phyloP scores from a whole-genome alignment of 2,888 invertebrate genomes.

The Seira ritae region DNA sequence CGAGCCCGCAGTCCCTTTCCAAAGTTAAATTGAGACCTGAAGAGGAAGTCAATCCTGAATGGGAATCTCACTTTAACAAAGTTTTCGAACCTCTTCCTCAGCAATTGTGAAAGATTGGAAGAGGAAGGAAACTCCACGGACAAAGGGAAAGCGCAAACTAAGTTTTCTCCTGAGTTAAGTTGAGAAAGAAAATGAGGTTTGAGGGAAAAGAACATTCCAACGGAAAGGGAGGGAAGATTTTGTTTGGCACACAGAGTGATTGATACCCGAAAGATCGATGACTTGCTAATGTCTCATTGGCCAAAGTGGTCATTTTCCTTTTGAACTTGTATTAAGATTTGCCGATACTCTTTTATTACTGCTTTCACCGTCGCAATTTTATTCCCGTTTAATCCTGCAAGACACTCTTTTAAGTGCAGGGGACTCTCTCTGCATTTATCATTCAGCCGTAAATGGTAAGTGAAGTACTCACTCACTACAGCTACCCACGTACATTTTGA shows the following conservation, averaged over 20 bases:
- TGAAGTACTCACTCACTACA: too few species aligned
- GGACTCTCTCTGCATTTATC: conserved; percentile 18
- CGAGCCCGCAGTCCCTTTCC: neutral
- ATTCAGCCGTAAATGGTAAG: neutral
- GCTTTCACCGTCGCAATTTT: conserved; percentile 1
- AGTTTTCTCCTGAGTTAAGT: neutral
- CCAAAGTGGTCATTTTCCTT: conserved; percentile 72
- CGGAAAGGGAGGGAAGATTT: neutral
- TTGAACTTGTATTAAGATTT: neutral
- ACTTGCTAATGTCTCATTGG: conserved; percentile 74
- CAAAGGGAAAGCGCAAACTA: conserved; percentile 26
- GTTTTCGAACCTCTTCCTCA: neutral
- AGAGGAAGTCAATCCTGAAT: neutral
- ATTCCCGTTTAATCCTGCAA: conserved; percentile 4
- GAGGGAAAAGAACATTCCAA: too few species aligned
- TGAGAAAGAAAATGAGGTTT: too few species aligned
- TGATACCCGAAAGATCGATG: conserved; percentile 73
- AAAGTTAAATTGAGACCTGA: conserved; percentile 2
- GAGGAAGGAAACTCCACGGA: conserved; percentile 33
- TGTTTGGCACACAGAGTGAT: conserved; percentile 69
- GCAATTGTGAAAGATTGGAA: neutral
- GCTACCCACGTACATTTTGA: conserved; percentile 21
- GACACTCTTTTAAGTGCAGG: neutral
- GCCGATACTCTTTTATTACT: conserved; percentile 23
- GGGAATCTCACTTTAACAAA: neutral